A percentile compares a stretch with the other conserved stretches of the same genome.
Evolutionary conservation across 2,888 invertebrate species (phyloP).

Genomic region (Gortyna flavago): DNA sequence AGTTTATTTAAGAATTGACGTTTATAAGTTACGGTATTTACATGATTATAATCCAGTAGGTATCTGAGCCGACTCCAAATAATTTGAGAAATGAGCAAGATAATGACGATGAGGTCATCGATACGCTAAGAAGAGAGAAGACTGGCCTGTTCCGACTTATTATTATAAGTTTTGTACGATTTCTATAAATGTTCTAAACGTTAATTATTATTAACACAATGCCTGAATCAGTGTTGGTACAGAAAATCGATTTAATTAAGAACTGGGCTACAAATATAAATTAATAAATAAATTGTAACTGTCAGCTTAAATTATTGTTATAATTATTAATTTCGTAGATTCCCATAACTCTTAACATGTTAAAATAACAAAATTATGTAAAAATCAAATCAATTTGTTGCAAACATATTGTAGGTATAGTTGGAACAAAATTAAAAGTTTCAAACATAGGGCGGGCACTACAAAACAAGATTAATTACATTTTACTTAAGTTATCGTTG

Average conservation of each 20-base stretch:
- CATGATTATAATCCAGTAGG: not conserved
- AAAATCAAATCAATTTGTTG: not conserved
- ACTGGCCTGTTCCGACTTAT: not conserved
- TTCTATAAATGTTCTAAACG: not conserved
- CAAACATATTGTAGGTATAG: not conserved
- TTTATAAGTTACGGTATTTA: not conserved
- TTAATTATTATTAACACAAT: slow-evolving; percentile 1
- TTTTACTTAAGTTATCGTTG: not conserved
- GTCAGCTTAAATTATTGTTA: not conserved
- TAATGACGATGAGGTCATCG: not conserved
- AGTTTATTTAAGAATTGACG: not conserved
- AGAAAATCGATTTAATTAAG: not conserved
- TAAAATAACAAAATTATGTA: not conserved
- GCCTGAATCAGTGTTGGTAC: not conserved
- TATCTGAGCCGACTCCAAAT: not conserved
- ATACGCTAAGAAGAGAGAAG: not conserved
- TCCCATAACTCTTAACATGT: not conserved
- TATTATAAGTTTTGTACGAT: not conserved
- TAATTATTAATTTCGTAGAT: not conserved
- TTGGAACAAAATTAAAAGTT: not conserved
- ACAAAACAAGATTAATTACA: not conserved
- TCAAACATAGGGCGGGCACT: not conserved
- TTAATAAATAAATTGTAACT: not conserved
- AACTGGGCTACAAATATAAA: not conserved
- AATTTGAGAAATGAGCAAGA: not conserved